Conservation (phyloP, 2,888 invertebrate species). For the Drosophila paucipuncta region DNA sequence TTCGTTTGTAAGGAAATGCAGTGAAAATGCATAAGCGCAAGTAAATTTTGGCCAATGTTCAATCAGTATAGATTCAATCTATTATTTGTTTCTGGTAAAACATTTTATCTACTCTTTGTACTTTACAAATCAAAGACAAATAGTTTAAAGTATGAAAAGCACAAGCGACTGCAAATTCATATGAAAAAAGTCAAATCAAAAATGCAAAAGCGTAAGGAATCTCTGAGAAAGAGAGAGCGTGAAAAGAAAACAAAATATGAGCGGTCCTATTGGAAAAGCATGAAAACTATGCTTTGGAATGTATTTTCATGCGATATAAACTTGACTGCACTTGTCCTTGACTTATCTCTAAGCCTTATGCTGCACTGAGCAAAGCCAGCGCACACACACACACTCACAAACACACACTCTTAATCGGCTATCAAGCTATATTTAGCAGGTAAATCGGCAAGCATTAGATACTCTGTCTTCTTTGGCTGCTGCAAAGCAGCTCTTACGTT, state of each 20-base stretch:
- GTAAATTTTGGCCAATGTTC: neutral
- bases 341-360: constrained; percentile 68
- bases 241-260: neutral
- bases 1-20: neutral
- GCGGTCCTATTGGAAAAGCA: constrained; percentile 2
- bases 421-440: constrained; percentile 50
- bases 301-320: constrained; percentile 41
- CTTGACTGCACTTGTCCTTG: constrained; percentile 54
- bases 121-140: constrained; percentile 8
- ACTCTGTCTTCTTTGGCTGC: constrained; percentile 12
- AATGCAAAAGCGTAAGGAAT: constrained; percentile 33
- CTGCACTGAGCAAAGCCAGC: constrained; percentile 57
- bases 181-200: constrained; percentile 26
- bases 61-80: neutral
- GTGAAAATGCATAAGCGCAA: neutral
- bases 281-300: constrained; percentile 10
- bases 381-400: constrained; percentile 18
- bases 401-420: constrained; percentile 46
- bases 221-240: neutral
- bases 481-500: constrained; percentile 7
- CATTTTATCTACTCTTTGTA: neutral
- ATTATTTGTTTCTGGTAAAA: neutral
- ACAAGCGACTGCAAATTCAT: constrained; percentile 1
- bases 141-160: constrained; percentile 3
- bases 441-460: constrained; percentile 19